A percentile compares a stretch with the other conserved stretches of the same genome.
phyloP scores from a whole-genome alignment of 2,888 invertebrate species.

The Drosophila nigritarsus region DNA sequence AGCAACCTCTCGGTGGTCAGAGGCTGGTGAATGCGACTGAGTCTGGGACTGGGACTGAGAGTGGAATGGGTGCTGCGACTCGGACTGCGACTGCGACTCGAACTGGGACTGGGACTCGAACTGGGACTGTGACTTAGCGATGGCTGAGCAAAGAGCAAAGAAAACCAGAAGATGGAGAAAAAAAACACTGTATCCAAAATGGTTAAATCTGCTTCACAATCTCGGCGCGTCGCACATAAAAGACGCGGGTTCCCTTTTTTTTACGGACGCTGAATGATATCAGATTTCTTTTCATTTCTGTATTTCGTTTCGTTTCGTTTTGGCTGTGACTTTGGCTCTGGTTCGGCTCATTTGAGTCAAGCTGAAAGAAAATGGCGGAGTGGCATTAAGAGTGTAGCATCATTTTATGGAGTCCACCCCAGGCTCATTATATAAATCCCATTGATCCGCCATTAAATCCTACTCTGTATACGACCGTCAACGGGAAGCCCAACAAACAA shows the following conservation, averaged over 20 bases:
- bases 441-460: constrained; percentile 75
- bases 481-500: constrained; percentile 31
- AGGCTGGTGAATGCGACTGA: constrained; percentile 38
- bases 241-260: constrained; percentile 66
- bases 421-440: constrained; percentile 73
- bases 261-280: constrained; percentile 73
- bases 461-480: constrained; percentile 42
- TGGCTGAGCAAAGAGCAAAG: constrained; percentile 13
- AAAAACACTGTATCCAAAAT: constrained; percentile 71
- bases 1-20: constrained; percentile 65
- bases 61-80: neutral
- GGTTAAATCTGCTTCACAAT: constrained; percentile 75
- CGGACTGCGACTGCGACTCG: constrained; percentile 13
- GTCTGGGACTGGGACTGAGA: constrained; percentile 20
- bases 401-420: constrained; percentile 67
- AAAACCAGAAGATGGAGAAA: constrained; percentile 10
- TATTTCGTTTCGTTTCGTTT: constrained; percentile 49
- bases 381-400: constrained; percentile 48
- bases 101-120: neutral
- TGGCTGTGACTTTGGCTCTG: constrained; percentile 31
- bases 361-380: constrained; percentile 66
- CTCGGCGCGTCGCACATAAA: constrained; percentile 71
- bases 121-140: constrained; percentile 18
- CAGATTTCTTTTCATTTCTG: constrained; percentile 72
- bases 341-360: constrained; percentile 38